Evolutionary conservation across 1,140 invertebrate species (phyloP), one percentile per base, ranked within the genome.

Genomic region (Bicyclus anynana): DNA sequence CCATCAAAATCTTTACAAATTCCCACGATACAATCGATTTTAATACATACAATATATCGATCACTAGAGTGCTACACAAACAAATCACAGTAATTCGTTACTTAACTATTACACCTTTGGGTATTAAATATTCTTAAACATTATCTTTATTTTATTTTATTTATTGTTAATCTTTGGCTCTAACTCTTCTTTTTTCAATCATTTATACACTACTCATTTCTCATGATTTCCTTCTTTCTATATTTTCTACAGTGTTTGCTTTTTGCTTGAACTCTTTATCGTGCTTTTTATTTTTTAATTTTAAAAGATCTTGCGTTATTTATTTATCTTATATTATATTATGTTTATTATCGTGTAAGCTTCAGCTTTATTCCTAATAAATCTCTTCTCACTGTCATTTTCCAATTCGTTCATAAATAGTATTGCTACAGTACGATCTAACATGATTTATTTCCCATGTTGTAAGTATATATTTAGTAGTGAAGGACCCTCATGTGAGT

Each of bases 101-200:
- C 47, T 53, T 44, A 29, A 56, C 52, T 59, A 50, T 80, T 86
- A 73, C 89, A 90, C 89, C 87, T 90, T 90, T 90, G 89, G 88
- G 89, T 89, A 80, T 18, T 42, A 42, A 42, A 40, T 29, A 50
- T 18, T 29, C 42, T 40, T 7, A 50, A 14, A 35, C 33, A 23
- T 37, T 23, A 47, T 67, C 37, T 40, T 50, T 60, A 57, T 67
- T 69, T 68, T 60, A 59, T 58, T 67, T 62, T 53, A 59, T 46
- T 21, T 21, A 21, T 46, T 10, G 7, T 46, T 26, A 14, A 5
- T 23, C 5, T 47, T 16, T 47, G 71, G 17, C 4, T 10, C 40
- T 64, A 21, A 58, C 57, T 53, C 52, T 62, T 50, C 59, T 33
- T 44, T 40, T 53, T 53, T 61, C 48, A 65, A 20, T 14, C 16